Conservation (phyloP, 2,888 invertebrate genomes). For the Coremacera marginata region DNA sequence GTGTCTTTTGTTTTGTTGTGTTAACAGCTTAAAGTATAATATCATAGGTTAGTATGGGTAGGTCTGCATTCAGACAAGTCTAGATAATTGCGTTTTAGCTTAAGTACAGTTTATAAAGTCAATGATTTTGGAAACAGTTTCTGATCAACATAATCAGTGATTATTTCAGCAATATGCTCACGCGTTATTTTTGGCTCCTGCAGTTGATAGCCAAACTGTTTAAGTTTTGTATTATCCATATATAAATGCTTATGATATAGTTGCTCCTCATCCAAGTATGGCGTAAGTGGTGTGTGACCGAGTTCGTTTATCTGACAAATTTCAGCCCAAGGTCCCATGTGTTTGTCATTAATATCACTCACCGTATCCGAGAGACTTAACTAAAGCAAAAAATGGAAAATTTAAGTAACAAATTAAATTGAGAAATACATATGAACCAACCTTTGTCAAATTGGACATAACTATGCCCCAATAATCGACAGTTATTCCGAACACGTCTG, state of each 20-base stretch:
- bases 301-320: slow-evolving; percentile 82
- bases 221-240: slow-evolving; percentile 78
- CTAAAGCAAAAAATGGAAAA: slow-evolving; percentile 67
- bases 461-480: slow-evolving; percentile 89
- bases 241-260: slow-evolving; percentile 85
- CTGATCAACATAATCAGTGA: slow-evolving; percentile 85
- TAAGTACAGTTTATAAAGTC: slow-evolving; percentile 70
- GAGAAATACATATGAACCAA: slow-evolving; percentile 60
- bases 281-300: slow-evolving; percentile 87
- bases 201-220: slow-evolving; percentile 73
- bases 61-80: not conserved
- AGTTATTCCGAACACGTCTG: slow-evolving; percentile 86
- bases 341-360: slow-evolving; percentile 94
- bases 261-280: slow-evolving; percentile 86
- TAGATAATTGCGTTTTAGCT: not conserved
- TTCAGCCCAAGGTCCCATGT: slow-evolving; percentile 92
- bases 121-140: slow-evolving; percentile 85
- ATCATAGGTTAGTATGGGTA: slow-evolving; percentile 2
- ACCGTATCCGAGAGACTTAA: slow-evolving; percentile 83
- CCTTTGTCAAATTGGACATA: slow-evolving; percentile 85
- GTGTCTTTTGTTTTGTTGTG: not conserved
- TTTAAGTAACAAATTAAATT: not conserved
- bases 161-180: slow-evolving; percentile 76
- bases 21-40: not conserved
- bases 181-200: slow-evolving; percentile 75